Evolutionary conservation across 35 echinoderm and acorn worm species (phyloP), one percentile per base, ranked within the genome.

Genomic region (Holothuria glaberrima): DNA sequence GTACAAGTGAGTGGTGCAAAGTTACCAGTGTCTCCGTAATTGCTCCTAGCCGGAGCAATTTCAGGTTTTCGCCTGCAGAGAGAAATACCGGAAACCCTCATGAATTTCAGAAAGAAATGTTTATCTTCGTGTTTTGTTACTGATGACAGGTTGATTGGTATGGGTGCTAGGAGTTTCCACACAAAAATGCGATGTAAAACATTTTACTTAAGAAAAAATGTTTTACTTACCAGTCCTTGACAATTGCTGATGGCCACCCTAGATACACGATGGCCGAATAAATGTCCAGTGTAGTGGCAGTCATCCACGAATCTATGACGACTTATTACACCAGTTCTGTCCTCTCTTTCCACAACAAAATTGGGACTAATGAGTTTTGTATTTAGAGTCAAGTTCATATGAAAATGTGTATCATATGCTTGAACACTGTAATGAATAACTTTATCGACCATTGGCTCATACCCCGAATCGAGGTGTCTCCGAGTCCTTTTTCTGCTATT

Each of bases 401-500:
- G 97, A 86, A 95, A 93, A 38, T 99, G 30, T 75, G 58, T 93
- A 29, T 83, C 81, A 32, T 95, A 91, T 57, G 94, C 85, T 24
- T 89, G 82, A 26, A 99, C 87, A 93, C 94, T 99, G 71, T 99
- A 99, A 75, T 95, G 88, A 34, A 99, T 72, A 14, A 35, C 45
- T 48, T 89, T 79, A 68, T 90, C 78, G 48, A 64, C 74, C 38
- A 83, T 68, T 21, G 86, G 28, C 10, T 56, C 80, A 44, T 90
- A 59, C 27, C 69, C 52, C 9, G 18, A 68, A 29, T 52, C 52
- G 14, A 60, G 80, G 85, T 91, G 50, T 88, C 97, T 90, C 59
- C 93, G 91, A 99, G 97, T 99, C 91, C 97, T 90, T 90, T 99
- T 99, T 73, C 93, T 63, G 71, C 97, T 99, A 88, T 99, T 99